These are phyloP conservation scores for Chaetodon trifasciatus DNA, from an alignment of 2,797 vertebrate genomes.

Conservation along the genomic window DNA sequence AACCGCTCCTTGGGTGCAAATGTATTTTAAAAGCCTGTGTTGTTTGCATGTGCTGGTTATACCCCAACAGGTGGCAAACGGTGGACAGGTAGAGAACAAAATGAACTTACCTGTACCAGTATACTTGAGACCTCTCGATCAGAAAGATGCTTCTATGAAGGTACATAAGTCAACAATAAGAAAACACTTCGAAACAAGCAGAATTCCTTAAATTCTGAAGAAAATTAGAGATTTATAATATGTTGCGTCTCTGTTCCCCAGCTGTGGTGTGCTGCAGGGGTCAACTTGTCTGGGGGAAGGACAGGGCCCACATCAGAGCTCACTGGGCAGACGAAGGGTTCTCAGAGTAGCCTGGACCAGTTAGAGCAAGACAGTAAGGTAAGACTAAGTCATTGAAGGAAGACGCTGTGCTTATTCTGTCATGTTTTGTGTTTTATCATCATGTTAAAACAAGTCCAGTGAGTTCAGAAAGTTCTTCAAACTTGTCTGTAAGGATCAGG, in stretches of 20 bases:
- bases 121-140: conserved; percentile 95
- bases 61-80: conserved; percentile 81
- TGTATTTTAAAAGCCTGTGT: background rate
- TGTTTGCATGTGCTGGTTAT: conserved; percentile 2
- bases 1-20: background rate
- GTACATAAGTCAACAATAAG: conserved; percentile 67
- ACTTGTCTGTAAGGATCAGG: conserved; percentile 59
- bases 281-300: conserved; percentile 89
- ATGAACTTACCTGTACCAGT: conserved; percentile 97
- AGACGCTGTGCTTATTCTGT: background rate
- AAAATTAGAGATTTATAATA: background rate
- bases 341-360: conserved; percentile 86
- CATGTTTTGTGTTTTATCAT: background rate
- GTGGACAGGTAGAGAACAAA: conserved; percentile 91
- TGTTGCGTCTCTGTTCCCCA: conserved; percentile 61
- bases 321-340: conserved; percentile 87
- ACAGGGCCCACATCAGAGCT: conserved; percentile 74
- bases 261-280: conserved; percentile 97
- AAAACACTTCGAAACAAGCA: background rate
- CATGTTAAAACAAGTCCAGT: background rate
- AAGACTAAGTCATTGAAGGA: background rate
- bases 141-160: conserved; percentile 98
- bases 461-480: background rate
- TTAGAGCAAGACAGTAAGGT: conserved; percentile 83
- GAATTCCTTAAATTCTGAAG: background rate